These are phyloP conservation scores for Telenomus remus DNA, from an alignment of 1,140 invertebrate genomes.

Conservation along the genomic window DNA sequence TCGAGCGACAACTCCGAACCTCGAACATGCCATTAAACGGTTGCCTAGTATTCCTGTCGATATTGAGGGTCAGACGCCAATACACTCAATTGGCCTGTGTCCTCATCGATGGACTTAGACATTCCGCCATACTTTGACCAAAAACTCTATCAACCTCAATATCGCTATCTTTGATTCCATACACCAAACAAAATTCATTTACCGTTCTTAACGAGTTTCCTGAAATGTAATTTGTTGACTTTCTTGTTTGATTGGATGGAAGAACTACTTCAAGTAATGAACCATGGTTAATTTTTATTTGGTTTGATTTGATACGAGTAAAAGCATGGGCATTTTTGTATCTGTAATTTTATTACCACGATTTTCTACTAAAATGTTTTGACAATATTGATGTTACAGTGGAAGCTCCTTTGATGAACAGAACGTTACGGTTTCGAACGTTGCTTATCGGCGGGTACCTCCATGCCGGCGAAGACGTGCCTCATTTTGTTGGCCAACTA, in stretches of 20 bases:
- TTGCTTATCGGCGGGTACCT: conserved; percentile 87
- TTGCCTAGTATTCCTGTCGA: conserved; percentile 60
- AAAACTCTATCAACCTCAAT: too few species aligned
- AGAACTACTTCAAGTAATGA: too few species aligned
- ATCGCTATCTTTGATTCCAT: too few species aligned
- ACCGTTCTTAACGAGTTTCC: too few species aligned
- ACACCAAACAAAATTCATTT: too few species aligned
- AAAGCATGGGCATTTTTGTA: too few species aligned
- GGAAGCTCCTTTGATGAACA: conserved; percentile 83
- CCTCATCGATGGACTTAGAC: conserved; percentile 27
- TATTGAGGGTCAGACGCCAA: conserved; percentile 66
- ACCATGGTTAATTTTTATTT: too few species aligned
- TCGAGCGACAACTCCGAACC: conserved; percentile 41
- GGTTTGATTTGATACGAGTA: too few species aligned
- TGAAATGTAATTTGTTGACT: too few species aligned
- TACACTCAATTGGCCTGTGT: conserved; percentile 62
- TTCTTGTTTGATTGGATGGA: too few species aligned
- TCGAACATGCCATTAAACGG: conserved; percentile 64
- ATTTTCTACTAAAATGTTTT: too few species aligned
- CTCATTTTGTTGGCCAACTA: conserved; percentile 92
- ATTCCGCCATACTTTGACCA: neutral
- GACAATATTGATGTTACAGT: conserved; percentile 80
- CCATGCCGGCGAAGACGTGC: conserved; percentile 85
- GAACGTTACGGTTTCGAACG: conserved; percentile 85
- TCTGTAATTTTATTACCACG: too few species aligned